Percentiles rank a stretch among this genome's conserved stretches.
Conservation (phyloP, 2,888 invertebrate genomes). For the Cheilosia impressa region DNA sequence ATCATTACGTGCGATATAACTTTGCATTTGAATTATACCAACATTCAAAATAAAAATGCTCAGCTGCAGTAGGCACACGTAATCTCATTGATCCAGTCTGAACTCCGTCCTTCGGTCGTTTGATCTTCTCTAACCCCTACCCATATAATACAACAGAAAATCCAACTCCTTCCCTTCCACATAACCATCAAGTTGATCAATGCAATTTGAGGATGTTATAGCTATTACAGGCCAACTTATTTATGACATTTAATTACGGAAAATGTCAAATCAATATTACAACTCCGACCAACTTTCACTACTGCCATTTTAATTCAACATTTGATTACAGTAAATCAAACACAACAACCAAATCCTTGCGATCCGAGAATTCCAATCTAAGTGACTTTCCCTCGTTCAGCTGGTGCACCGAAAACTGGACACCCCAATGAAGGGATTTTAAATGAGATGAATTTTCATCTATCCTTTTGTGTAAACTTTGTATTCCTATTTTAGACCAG, state of each 20-base stretch:
- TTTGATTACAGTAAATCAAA: constrained; percentile 9
- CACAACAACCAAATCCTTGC: neutral
- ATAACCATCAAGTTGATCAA: too few species aligned
- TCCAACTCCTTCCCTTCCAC: too few species aligned
- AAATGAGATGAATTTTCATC: constrained; percentile 64
- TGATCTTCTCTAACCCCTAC: too few species aligned
- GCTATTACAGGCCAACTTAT: neutral
- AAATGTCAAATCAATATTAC: neutral
- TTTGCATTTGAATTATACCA: too few species aligned
- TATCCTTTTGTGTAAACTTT: constrained; percentile 71
- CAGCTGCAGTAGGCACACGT: too few species aligned
- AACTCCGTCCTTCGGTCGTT: too few species aligned
- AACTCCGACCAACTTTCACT: neutral
- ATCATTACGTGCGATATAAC: too few species aligned
- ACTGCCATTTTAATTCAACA: constrained; percentile 4
- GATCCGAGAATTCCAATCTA: constrained; percentile 60
- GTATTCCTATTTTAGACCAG: constrained; percentile 51
- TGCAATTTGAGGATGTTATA: too few species aligned
- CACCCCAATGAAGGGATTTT: constrained; percentile 56
- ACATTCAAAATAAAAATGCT: too few species aligned
- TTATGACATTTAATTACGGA: constrained; percentile 2
- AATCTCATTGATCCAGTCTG: too few species aligned
- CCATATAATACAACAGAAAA: too few species aligned
- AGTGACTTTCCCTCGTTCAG: constrained; percentile 46
- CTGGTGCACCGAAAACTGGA: constrained; percentile 26